Percentiles rank a stretch among this genome's conserved stretches.
phyloP scores from a whole-genome alignment of 1,140 invertebrate species.

The Heliothis subflexa region DNA sequence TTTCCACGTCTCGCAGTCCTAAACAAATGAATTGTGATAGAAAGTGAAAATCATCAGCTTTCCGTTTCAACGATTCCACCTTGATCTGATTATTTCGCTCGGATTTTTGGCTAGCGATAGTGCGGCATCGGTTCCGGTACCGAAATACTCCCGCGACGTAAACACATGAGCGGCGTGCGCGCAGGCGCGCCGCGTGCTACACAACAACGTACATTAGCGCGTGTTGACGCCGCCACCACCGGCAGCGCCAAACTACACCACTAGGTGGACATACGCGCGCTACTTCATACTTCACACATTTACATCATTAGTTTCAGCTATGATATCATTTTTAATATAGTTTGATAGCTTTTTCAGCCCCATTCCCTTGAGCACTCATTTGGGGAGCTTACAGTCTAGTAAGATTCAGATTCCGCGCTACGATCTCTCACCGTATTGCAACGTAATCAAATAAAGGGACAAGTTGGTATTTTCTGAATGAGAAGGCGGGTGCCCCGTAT shows the following conservation, averaged over 20 bases:
- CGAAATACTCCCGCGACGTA: slow-evolving; percentile 76
- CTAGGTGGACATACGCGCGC: not conserved
- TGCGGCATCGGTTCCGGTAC: slow-evolving; percentile 74
- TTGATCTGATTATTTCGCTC: slow-evolving; percentile 75
- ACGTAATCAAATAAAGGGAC: too few relatives aligned
- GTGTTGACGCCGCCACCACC: slow-evolving; percentile 27
- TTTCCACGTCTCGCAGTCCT: slow-evolving; percentile 23
- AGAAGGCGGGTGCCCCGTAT: not conserved
- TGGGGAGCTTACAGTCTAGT: too few relatives aligned
- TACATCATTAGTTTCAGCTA: slow-evolving; percentile 6
- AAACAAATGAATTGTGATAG: slow-evolving; percentile 53
- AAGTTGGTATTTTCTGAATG: too few relatives aligned
- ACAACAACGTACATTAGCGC: slow-evolving; percentile 24
- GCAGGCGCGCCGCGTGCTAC: slow-evolving; percentile 13
- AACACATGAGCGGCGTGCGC: slow-evolving; percentile 58
- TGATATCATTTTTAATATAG: not conserved
- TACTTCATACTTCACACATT: not conserved
- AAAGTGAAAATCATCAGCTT: slow-evolving; percentile 60
- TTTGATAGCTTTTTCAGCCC: slow-evolving; percentile 14
- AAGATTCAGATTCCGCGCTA: too few relatives aligned
- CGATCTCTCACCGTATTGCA: too few relatives aligned
- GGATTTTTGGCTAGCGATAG: slow-evolving; percentile 75
- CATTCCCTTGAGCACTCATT: slow-evolving; percentile 5
- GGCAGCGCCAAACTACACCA: slow-evolving; percentile 48
- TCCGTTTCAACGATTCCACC: slow-evolving; percentile 63